phyloP scores from a whole-genome alignment of 2,888 invertebrate species.

The Vanessa cardui region DNA sequence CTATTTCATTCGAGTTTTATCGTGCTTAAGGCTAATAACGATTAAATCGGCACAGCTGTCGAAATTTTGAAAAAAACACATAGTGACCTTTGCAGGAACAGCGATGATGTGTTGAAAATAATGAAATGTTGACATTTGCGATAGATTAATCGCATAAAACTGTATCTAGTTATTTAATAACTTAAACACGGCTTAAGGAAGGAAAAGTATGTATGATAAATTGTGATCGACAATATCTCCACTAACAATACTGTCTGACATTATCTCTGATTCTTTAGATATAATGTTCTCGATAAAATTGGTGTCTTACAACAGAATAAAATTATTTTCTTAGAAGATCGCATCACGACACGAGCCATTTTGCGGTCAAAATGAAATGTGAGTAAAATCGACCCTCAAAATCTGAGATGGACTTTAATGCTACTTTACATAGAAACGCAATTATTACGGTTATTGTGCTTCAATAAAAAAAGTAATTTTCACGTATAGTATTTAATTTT shows the following conservation, averaged over 20 bases:
- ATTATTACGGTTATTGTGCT: no score
- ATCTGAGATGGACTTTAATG: background rate
- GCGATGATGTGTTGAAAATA: no score
- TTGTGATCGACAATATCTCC: constrained; percentile 68
- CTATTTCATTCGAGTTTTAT: no score
- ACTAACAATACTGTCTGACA: constrained; percentile 50
- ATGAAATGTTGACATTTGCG: background rate
- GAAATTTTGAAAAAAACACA: no score
- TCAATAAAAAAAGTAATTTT: no score
- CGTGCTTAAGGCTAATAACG: no score
- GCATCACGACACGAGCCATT: constrained; percentile 52
- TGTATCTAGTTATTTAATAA: background rate
- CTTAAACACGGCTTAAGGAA: constrained; percentile 37
- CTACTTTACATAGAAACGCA: no score
- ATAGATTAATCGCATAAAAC: constrained; percentile 30
- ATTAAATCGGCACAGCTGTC: no score
- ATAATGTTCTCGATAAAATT: constrained; percentile 72
- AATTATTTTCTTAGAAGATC: constrained; percentile 65
- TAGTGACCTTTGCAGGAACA: no score
- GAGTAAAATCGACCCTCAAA: constrained; percentile 48
- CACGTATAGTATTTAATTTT: no score
- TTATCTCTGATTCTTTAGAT: constrained; percentile 59
- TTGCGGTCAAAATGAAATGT: constrained; percentile 72
- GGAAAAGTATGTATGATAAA: constrained; percentile 48
- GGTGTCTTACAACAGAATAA: constrained; percentile 50